Conservation (phyloP, 2,888 invertebrate genomes). For the Sphaeridia pumilis region DNA sequence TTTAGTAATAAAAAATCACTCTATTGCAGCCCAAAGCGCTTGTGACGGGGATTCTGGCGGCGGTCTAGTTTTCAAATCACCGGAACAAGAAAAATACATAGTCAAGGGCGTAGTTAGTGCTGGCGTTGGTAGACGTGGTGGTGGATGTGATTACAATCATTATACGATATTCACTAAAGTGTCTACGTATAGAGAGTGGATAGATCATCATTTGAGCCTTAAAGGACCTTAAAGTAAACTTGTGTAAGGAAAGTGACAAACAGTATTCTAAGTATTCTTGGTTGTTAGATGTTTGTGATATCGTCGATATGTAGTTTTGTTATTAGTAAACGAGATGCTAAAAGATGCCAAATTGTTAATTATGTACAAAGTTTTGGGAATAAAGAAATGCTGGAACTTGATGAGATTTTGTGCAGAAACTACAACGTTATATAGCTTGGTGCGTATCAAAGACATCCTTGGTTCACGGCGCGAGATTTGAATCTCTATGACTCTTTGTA, state of each 20-base stretch:
- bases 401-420: too few relatives aligned
- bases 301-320: too few relatives aligned
- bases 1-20: background rate
- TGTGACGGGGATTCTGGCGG: slow-evolving; percentile 29
- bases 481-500: too few relatives aligned
- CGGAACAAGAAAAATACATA: slow-evolving; percentile 16
- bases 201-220: slow-evolving; percentile 9
- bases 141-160: slow-evolving; percentile 41
- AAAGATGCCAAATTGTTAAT: too few relatives aligned
- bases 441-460: too few relatives aligned
- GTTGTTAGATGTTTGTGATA: too few relatives aligned
- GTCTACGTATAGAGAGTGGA: slow-evolving; percentile 23
- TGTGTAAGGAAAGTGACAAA: background rate
- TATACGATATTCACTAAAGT: slow-evolving; percentile 45
- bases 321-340: too few relatives aligned
- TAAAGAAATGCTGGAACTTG: too few relatives aligned
- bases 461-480: too few relatives aligned
- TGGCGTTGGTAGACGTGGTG: slow-evolving; percentile 37
- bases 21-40: slow-evolving; percentile 7
- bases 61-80: slow-evolving; percentile 22
- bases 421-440: too few relatives aligned
- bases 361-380: too few relatives aligned
- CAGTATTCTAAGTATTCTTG: background rate
- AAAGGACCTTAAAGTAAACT: background rate
- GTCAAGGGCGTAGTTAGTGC: slow-evolving; percentile 37